phyloP scores from a whole-genome alignment of 2,888 invertebrate genomes.

The Rhamnusium bicolor region DNA sequence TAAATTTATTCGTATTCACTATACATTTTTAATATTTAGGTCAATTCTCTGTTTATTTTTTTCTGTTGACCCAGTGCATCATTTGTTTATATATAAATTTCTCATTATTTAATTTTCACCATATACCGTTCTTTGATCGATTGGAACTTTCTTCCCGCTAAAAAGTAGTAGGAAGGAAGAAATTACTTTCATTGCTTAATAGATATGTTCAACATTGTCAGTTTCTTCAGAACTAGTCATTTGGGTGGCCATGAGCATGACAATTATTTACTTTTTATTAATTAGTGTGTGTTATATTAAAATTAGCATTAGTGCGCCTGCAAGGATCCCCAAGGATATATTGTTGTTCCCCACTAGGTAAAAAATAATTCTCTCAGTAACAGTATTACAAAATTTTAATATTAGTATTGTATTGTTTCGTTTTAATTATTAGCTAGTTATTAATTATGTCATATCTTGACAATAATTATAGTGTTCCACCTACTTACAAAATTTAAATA shows the following conservation, averaged over 20 bases:
- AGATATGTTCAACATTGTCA: neutral
- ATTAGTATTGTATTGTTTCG: no score
- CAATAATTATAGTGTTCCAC: no score
- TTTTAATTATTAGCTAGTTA: no score
- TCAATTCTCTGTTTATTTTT: neutral
- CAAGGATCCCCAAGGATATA: slow-evolving; percentile 32
- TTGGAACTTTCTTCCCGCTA: slow-evolving; percentile 20
- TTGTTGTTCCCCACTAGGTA: slow-evolving; percentile 42
- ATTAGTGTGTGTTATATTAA: slow-evolving; percentile 16
- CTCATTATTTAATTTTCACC: neutral
- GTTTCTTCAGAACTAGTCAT: neutral
- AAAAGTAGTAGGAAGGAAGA: slow-evolving; percentile 39
- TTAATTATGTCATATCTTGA: no score
- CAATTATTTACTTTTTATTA: slow-evolving; percentile 12
- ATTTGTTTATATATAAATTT: neutral
- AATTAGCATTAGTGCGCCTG: slow-evolving; percentile 32
- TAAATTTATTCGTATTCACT: neutral
- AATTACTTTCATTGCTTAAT: slow-evolving; percentile 38
- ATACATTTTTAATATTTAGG: neutral
- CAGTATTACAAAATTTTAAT: no score
- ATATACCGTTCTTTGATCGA: neutral
- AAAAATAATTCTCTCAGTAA: neutral
- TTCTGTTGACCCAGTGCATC: slow-evolving; percentile 1
- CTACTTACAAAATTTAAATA: no score
- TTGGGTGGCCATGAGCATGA: slow-evolving; percentile 18